Evolutionary conservation across 2,113 vertebrate genomes (phyloP), one percentile per base, ranked within the genome.

Genomic region (Glaucomys volans): DNA sequence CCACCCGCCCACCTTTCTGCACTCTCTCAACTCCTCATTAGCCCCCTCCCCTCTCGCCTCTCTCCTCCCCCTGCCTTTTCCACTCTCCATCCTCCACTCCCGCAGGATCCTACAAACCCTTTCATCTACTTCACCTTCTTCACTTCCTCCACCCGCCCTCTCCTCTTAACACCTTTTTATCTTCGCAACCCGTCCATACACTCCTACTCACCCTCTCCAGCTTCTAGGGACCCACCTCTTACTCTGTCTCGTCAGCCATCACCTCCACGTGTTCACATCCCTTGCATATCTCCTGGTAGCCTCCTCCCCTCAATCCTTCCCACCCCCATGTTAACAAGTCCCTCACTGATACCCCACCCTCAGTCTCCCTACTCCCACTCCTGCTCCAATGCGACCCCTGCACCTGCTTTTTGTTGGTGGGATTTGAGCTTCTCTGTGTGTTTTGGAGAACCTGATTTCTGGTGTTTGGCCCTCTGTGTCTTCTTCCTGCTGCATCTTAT

Each of bases 381-480:
- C 0, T 5, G n/a, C 22, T n/a, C 30, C 18, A 11, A 40, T 35
- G 22, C 6, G 40, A 64, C 0, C 0, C 7, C 14, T 24, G 44
- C n/a, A 4, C 66, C 26, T 35, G 50, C 44, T 42, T 81, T 42
- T 64, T 50, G 5, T 16, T 54, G 10, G 13, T 71, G 50, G 50
- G n/a, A 12, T 40, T 59, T 69, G 72, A 94, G 28, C 11, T 81
- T 64, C 66, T 72, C 76, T 74, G 13, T 59, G 12, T 72, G 30
- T 88, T 82, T 93, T 72, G 69, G 50, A 95, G 50, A 81, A 59
- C 5, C 5, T n/a, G 5, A 22, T 44, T 24, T 77, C 37, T 8
- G 84, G 14, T 42, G 16, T 50, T 32, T 93, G 76, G 8, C 4
- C 35, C 44, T 79, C n/a, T 28, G 85, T 40, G 8, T 32, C 52